These are phyloP conservation scores for Scaptomyza parva DNA, from an alignment of 2,888 invertebrate genomes.

Conservation along the genomic window DNA sequence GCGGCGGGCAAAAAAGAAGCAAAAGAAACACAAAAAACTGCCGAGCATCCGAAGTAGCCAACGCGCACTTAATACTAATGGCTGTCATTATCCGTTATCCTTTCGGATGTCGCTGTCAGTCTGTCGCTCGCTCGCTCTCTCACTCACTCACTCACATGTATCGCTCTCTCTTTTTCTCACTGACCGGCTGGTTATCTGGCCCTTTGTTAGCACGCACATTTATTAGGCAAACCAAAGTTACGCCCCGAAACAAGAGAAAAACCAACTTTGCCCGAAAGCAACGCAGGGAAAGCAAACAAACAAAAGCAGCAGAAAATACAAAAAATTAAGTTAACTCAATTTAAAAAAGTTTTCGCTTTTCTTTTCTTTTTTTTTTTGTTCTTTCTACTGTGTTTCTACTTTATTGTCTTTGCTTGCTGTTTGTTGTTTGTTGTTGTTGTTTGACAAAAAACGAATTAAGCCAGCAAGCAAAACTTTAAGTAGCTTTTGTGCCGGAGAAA, in stretches of 20 bases:
- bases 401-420: constrained; percentile 54
- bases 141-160: neutral
- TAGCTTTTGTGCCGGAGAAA: constrained; percentile 74
- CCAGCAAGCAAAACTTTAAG: constrained; percentile 72
- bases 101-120: constrained; percentile 66
- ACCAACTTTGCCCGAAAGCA: constrained; percentile 22
- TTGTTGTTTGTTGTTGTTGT: constrained; percentile 68
- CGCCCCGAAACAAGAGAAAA: constrained; percentile 9
- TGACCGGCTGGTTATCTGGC: constrained; percentile 65
- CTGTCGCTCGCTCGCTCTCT: neutral
- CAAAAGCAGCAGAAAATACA: constrained; percentile 21
- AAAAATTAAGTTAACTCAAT: constrained; percentile 76
- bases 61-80: constrained; percentile 78
- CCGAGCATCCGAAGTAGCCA: constrained; percentile 65
- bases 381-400: constrained; percentile 29
- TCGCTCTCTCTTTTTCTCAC: constrained; percentile 4
- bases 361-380: constrained; percentile 26
- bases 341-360: constrained; percentile 64
- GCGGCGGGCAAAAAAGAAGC: constrained; percentile 33
- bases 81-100: constrained; percentile 80
- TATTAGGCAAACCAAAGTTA: constrained; percentile 65
- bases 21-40: constrained; percentile 28
- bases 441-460: constrained; percentile 77
- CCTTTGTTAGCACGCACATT: constrained; percentile 77
- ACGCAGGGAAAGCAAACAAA: constrained; percentile 15